Base-by-base conservation (phyloP, 2,113 vertebrate species). In the Eolophus roseicapilla region DNA sequence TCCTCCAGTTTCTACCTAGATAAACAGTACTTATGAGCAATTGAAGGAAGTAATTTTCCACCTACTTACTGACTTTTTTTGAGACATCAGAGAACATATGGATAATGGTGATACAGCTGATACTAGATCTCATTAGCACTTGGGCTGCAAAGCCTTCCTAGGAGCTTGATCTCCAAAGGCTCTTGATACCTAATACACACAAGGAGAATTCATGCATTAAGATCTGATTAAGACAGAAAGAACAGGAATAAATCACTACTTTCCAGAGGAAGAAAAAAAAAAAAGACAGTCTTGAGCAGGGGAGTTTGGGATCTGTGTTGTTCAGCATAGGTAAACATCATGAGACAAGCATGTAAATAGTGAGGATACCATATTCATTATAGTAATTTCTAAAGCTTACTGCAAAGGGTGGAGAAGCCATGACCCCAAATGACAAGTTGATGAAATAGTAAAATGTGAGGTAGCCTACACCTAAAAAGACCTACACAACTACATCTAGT, bases 151-250 rank as follows among this genome's bases (percentile, higher is more conserved):
- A 93, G 14, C 79, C 35, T 87, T 87, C 77, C 74, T 63, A 47
- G 70, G 55, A 68, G 9, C 71, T 90, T 85, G 21, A 10, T 93
- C 35, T 79, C 46, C 41, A 55, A 86, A 75, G 39, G 44, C 35
- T 68, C 37, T 78, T 91, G 41, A n/a, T 81, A 11, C 11, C 31
- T 15, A 11, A 81, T 76, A 29, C 43, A 35, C 57, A 43, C 87
- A 79, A 84, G 80, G 31, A 95, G 44, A 76, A 93, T 33, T 96
- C 69, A 64, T 64, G 39, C 75, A 69, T 84, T 81, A 93, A 91
- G 74, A 78, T 68, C 39, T 35, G 24, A 75, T 91, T 76, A 79
- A 79, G 82, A 79, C 29, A 87, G 70, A 71, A 82, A 78, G 47
- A 47, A 92, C 28, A 78, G 35, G 62, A 85, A 91, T 39, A 86